phyloP scores from a whole-genome alignment of 2,113 vertebrate species.

The Phyllostomus hastatus region DNA sequence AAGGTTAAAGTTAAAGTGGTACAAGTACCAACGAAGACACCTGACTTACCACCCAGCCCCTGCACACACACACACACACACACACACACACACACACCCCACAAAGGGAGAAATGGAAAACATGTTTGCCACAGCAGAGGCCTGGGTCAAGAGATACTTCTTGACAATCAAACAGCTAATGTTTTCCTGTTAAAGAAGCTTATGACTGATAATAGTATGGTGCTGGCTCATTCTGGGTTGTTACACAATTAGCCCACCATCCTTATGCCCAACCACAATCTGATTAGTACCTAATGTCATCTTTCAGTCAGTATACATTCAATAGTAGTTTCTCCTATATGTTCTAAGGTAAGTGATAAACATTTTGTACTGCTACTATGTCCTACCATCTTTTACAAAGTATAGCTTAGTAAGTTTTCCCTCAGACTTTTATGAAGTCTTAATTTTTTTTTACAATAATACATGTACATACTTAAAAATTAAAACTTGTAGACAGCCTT shows the following conservation, averaged over 20 bases:
- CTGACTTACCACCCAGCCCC: neutral
- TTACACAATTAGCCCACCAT: neutral
- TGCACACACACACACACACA: too few relatives aligned
- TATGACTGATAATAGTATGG: neutral
- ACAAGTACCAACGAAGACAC: neutral
- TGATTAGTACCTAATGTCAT: neutral
- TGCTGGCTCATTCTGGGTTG: neutral
- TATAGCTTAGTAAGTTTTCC: neutral
- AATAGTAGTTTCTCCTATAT: neutral
- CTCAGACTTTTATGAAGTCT: neutral
- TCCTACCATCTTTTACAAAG: neutral
- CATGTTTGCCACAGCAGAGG: neutral
- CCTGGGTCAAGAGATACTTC: neutral
- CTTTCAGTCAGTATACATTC: neutral
- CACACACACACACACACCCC: too few relatives aligned
- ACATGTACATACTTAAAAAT: neutral
- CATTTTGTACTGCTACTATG: neutral
- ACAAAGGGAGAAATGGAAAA: neutral
- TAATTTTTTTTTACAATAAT: neutral
- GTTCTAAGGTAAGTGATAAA: neutral
- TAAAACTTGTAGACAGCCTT: neutral
- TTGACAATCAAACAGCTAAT: neutral
- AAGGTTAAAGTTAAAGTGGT: neutral
- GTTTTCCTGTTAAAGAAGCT: neutral
- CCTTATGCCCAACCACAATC: neutral